These are phyloP conservation scores for Alectoris magna DNA, from an alignment of 2,797 vertebrate species.

Conservation along the genomic window DNA sequence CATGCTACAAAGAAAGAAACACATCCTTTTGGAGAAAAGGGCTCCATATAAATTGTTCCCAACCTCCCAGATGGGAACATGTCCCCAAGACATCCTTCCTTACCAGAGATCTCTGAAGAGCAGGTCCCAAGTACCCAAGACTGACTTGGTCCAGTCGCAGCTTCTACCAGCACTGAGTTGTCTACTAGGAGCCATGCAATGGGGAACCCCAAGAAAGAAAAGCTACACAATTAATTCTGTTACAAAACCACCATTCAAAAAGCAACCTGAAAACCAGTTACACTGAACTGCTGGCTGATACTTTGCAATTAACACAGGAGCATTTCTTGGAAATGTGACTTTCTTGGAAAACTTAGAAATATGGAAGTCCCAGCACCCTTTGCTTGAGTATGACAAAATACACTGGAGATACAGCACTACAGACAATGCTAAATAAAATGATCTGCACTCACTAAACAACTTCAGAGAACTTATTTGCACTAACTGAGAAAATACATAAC, in stretches of 20 bases:
- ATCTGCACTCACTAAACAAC: background rate
- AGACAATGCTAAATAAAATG: background rate
- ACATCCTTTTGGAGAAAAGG: background rate
- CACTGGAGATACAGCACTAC: background rate
- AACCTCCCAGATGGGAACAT: background rate
- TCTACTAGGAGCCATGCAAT: background rate
- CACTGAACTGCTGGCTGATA: background rate
- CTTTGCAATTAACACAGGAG: background rate
- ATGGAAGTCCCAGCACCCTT: background rate
- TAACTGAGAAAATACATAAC: background rate
- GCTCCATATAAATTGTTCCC: background rate
- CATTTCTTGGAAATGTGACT: background rate
- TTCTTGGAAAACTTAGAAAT: background rate
- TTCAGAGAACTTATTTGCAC: background rate
- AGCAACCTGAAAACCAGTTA: background rate
- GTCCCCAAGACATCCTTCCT: background rate
- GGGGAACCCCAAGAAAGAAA: background rate
- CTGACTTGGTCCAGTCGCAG: background rate
- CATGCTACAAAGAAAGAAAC: background rate
- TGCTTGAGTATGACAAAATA: background rate
- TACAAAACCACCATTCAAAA: background rate
- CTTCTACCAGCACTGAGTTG: background rate
- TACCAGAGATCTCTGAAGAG: background rate
- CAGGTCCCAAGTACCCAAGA: background rate
- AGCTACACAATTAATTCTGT: background rate